phyloP scores from a whole-genome alignment of 2,113 vertebrate genomes.

The Castor canadensis region DNA sequence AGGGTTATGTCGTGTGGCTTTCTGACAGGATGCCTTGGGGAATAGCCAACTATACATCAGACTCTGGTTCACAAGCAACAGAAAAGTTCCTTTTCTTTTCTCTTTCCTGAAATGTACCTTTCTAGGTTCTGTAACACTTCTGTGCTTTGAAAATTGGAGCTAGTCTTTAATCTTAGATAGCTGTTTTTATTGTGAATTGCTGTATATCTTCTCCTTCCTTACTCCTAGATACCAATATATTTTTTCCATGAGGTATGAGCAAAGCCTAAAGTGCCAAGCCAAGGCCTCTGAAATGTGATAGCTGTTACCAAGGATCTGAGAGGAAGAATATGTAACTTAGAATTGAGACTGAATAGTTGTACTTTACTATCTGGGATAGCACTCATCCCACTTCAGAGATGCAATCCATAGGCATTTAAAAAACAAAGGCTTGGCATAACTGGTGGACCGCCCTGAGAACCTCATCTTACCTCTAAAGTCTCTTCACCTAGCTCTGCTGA shows the following conservation, averaged over 20 bases:
- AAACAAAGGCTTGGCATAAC: no score
- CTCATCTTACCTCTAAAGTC: neutral
- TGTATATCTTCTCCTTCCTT: slow-evolving; percentile 60
- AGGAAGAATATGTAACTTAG: slow-evolving; percentile 68
- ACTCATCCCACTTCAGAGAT: neutral
- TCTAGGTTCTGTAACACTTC: slow-evolving; percentile 59
- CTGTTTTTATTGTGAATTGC: slow-evolving; percentile 69
- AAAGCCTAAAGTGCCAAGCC: slow-evolving; percentile 69
- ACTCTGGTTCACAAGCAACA: neutral
- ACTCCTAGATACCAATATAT: slow-evolving; percentile 62
- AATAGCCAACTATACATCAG: neutral
- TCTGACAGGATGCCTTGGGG: neutral
- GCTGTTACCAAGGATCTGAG: slow-evolving; percentile 72
- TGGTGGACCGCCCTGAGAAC: neutral
- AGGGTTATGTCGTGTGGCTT: neutral
- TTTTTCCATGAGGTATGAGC: slow-evolving; percentile 59
- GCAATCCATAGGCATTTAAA: neutral
- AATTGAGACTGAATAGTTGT: slow-evolving; percentile 56
- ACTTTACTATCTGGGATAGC: slow-evolving; percentile 57
- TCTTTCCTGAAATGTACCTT: neutral
- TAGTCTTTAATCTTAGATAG: slow-evolving; percentile 55
- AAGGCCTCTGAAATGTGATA: slow-evolving; percentile 71
- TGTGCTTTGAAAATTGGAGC: slow-evolving; percentile 58
- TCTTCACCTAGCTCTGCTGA: slow-evolving; percentile 15
- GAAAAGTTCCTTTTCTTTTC: neutral